These are phyloP conservation scores for Amblyornis subalaris DNA, from an alignment of 2,113 vertebrate species.

Conservation along the genomic window DNA sequence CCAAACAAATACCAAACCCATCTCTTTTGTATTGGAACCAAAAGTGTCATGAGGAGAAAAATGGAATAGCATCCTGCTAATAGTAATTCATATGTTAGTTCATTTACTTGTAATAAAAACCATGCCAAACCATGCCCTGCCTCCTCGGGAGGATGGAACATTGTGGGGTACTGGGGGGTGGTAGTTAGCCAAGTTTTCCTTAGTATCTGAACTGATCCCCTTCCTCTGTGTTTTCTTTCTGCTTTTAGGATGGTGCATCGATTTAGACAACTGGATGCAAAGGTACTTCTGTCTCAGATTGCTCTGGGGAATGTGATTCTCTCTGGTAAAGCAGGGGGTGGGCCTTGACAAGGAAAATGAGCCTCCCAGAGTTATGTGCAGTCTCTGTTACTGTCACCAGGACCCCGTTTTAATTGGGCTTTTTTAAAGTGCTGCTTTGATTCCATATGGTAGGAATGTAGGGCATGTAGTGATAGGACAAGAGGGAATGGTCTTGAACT, in stretches of 20 bases:
- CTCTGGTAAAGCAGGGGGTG: background rate
- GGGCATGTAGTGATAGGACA: accelerated
- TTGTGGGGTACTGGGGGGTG: background rate
- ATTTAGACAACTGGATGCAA: conserved; percentile 74
- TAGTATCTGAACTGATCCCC: background rate
- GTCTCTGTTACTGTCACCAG: background rate
- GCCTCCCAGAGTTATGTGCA: background rate
- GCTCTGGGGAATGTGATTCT: background rate
- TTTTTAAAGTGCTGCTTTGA: background rate
- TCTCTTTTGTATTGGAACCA: background rate
- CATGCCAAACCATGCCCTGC: background rate
- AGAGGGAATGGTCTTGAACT: background rate
- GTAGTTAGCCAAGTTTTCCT: background rate
- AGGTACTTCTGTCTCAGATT: conserved; percentile 54
- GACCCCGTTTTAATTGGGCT: background rate
- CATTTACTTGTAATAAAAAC: background rate
- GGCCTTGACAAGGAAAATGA: background rate
- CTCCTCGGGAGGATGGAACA: background rate
- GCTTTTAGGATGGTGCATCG: conserved; percentile 68
- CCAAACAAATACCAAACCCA: background rate
- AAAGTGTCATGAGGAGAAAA: background rate
- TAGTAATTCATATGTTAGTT: background rate
- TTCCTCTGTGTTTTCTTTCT: background rate
- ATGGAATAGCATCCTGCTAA: background rate
- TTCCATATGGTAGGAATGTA: background rate